These are phyloP conservation scores for Oxygymnocypris stewartii DNA, from an alignment of 2,113 vertebrate genomes.

Conservation along the genomic window DNA sequence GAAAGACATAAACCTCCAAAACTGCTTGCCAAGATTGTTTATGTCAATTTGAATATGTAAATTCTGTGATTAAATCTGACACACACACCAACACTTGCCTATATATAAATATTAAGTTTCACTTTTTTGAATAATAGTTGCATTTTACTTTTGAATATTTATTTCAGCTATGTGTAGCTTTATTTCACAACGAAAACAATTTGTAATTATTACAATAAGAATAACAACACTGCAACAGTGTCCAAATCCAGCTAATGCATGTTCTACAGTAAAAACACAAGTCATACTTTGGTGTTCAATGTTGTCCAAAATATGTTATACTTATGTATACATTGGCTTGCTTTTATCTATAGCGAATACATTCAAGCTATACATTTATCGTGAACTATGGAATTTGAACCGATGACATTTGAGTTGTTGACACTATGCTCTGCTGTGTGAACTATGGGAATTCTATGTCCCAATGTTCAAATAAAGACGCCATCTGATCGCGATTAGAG, in stretches of 20 bases:
- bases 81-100: too few species aligned
- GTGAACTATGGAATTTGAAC: not conserved
- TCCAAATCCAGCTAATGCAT: not conserved
- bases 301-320: not conserved
- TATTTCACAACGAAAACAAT: not conserved
- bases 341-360: not conserved
- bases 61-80: not conserved
- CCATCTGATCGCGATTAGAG: constrained; percentile 70
- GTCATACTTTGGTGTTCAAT: not conserved
- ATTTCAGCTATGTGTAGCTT: not conserved
- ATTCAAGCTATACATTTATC: not conserved
- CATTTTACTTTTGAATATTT: not conserved
- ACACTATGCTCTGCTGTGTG: not conserved
- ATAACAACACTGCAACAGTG: not conserved
- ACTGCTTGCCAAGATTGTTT: not conserved
- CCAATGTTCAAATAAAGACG: constrained; percentile 26
- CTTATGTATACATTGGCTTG: not conserved
- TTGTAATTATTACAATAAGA: not conserved
- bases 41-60: not conserved
- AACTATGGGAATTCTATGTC: not conserved
- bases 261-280: not conserved
- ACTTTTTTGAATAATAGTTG: too few species aligned
- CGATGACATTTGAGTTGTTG: not conserved
- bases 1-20: not conserved
- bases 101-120: too few species aligned